Conservation (phyloP, 2,797 vertebrate genomes). For the Taenioides sp. region DNA sequence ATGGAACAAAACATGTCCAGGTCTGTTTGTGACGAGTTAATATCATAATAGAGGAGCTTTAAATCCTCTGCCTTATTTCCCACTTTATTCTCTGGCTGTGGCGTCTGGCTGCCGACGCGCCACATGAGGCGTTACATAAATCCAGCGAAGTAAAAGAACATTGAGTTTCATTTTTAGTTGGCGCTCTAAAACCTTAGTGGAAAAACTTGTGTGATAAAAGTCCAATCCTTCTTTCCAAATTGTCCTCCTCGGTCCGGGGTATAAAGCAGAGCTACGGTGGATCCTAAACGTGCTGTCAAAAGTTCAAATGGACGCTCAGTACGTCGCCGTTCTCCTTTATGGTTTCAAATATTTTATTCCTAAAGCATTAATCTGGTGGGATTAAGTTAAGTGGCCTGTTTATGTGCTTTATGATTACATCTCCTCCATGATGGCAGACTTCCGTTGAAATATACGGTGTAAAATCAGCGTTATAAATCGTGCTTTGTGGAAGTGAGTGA, state of each 20-base stretch:
- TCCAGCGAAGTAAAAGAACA: neutral
- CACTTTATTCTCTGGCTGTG: neutral
- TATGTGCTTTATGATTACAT: conserved; percentile 12
- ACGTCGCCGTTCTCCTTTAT: conserved; percentile 11
- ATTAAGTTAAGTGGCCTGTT: conserved; percentile 13
- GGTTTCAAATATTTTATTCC: conserved; percentile 12
- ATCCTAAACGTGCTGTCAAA: conserved; percentile 21
- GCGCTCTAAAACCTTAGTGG: neutral
- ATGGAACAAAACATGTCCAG: no score
- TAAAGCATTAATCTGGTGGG: conserved; percentile 14
- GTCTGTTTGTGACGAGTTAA: no score
- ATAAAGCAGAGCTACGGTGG: conserved; percentile 4
- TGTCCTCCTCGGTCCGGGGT: neutral
- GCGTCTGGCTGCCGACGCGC: neutral
- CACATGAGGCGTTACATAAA: neutral
- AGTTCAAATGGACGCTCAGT: conserved; percentile 12
- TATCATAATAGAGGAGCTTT: no score
- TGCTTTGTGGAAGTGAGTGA: neutral
- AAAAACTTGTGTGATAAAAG: conserved; percentile 2
- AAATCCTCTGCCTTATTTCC: neutral
- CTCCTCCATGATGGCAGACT: conserved; percentile 5
- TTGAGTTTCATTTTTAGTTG: neutral
- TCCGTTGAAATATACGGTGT: conserved; percentile 6
- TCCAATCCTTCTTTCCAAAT: conserved; percentile 5
- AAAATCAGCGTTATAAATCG: conserved; percentile 2